Conservation (phyloP, 2,113 vertebrate genomes). For the Mustela nigripes region DNA sequence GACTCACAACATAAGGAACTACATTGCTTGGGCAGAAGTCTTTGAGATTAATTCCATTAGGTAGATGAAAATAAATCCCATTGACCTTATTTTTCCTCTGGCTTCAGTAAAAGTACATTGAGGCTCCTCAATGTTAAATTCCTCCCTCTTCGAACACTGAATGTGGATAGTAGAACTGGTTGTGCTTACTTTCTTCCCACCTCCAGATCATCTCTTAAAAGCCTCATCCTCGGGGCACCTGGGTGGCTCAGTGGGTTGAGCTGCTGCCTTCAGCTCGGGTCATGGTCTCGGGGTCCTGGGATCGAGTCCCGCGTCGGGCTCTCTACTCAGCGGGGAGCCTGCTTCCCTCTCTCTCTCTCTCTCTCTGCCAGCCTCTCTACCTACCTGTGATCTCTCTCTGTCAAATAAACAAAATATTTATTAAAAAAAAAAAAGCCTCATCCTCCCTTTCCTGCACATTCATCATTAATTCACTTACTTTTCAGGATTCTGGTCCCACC, state of each 20-base stretch:
- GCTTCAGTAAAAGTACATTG: background rate
- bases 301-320: too few species aligned
- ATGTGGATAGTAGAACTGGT: background rate
- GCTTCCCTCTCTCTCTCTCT: too few species aligned
- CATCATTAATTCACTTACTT: background rate
- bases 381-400: too few species aligned
- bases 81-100: background rate
- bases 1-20: background rate
- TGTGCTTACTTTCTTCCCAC: background rate
- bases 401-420: too few species aligned
- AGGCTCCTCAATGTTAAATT: background rate
- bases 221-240: too few species aligned
- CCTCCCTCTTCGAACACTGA: background rate
- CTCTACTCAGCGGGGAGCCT: too few species aligned
- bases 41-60: background rate
- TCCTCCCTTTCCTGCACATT: background rate
- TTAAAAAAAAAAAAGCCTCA: background rate
- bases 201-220: background rate
- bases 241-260: too few species aligned
- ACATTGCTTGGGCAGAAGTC: background rate
- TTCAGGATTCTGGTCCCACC: background rate
- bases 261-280: too few species aligned
- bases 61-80: slow-evolving; percentile 15
- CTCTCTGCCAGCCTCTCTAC: too few species aligned
- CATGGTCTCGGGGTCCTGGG: too few species aligned